phyloP scores from a whole-genome alignment of 2,888 invertebrate species.

The Cordilura impudica region DNA sequence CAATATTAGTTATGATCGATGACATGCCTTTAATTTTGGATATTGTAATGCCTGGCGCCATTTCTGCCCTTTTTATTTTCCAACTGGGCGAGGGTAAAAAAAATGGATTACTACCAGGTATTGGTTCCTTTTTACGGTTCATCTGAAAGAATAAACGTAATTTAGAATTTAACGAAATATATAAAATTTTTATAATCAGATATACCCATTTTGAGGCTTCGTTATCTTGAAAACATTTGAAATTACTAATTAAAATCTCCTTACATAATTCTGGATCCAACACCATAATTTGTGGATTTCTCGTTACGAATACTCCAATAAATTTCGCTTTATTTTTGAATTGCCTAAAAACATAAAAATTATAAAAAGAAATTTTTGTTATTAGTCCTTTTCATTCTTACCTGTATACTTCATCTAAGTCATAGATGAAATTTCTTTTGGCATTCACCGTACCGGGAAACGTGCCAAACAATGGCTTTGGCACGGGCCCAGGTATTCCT shows the following conservation, averaged over 20 bases:
- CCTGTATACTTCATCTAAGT: slow-evolving; percentile 76
- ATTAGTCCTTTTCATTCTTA: slow-evolving; percentile 50
- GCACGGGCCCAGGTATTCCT: slow-evolving; percentile 72
- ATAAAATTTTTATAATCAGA: not conserved
- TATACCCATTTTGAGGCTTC: slow-evolving; percentile 67
- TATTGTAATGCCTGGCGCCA: slow-evolving; percentile 78
- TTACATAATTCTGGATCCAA: slow-evolving; percentile 75
- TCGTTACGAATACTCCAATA: slow-evolving; percentile 76
- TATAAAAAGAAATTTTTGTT: slow-evolving; percentile 41
- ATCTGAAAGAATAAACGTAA: slow-evolving; percentile 10
- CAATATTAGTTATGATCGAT: slow-evolving; percentile 48
- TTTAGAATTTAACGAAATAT: not conserved
- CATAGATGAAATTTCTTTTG: slow-evolving; percentile 71
- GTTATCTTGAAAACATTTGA: slow-evolving; percentile 74
- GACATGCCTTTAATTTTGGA: slow-evolving; percentile 72
- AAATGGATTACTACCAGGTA: slow-evolving; percentile 65
- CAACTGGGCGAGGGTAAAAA: slow-evolving; percentile 71
- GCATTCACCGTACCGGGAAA: slow-evolving; percentile 69
- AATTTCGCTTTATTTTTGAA: slow-evolving; percentile 67
- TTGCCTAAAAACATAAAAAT: slow-evolving; percentile 67
- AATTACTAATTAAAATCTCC: slow-evolving; percentile 77
- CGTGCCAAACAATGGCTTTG: slow-evolving; percentile 73
- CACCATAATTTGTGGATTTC: slow-evolving; percentile 74
- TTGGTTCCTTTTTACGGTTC: slow-evolving; percentile 61
- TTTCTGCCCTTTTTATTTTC: slow-evolving; percentile 77